phyloP scores from a whole-genome alignment of 2,797 vertebrate genomes.

The Rhinophrynus dorsalis region DNA sequence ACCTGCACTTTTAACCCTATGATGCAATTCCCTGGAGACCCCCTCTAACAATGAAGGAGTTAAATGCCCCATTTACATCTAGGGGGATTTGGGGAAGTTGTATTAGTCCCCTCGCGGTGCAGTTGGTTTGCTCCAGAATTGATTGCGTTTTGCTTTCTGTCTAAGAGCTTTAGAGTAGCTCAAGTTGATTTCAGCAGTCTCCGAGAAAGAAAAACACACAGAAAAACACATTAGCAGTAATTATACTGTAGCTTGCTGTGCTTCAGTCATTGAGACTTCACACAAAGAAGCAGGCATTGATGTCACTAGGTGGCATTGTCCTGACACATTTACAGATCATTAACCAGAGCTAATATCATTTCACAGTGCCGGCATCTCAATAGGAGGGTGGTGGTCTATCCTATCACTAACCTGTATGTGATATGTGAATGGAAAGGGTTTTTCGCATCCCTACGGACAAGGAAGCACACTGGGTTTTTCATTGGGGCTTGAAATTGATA shows the following conservation, averaged over 20 bases:
- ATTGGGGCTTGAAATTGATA: constrained; percentile 57
- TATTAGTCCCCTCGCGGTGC: too few relatives aligned
- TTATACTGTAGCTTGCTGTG: constrained; percentile 65
- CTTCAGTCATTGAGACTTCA: constrained; percentile 65
- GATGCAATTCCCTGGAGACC: too few relatives aligned
- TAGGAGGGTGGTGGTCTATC: constrained; percentile 46
- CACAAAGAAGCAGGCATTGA: constrained; percentile 56
- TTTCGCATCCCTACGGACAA: constrained; percentile 47
- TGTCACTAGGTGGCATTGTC: constrained; percentile 78
- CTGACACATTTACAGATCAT: constrained; percentile 75
- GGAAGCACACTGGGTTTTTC: constrained; percentile 55
- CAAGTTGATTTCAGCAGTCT: constrained; percentile 4
- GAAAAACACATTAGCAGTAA: constrained; percentile 72
- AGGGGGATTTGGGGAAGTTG: too few relatives aligned
- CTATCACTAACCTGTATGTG: constrained; percentile 54
- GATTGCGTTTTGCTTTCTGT: too few relatives aligned
- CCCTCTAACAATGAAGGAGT: too few relatives aligned
- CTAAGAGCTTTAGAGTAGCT: neutral
- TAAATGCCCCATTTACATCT: too few relatives aligned
- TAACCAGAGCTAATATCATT: constrained; percentile 67
- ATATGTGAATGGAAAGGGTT: constrained; percentile 56
- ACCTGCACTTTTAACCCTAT: too few relatives aligned
- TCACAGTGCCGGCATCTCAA: constrained; percentile 54
- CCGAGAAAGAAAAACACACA: neutral
- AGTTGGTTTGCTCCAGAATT: too few relatives aligned